phyloP scores from a whole-genome alignment of 2,113 vertebrate genomes.

The Nannobrachium achirus region DNA sequence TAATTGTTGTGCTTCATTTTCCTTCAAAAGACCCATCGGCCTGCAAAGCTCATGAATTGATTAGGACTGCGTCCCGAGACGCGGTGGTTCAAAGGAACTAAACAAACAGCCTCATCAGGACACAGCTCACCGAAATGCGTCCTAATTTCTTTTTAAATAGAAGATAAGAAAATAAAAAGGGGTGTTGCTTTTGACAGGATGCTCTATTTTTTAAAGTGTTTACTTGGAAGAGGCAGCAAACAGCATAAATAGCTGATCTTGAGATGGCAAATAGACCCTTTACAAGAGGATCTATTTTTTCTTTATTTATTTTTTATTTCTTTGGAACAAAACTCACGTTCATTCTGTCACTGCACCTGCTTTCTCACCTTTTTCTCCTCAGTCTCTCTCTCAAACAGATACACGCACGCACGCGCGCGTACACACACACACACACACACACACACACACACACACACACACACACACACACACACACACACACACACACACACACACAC shows the following conservation, averaged over 20 bases:
- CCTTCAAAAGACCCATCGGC: too few species aligned
- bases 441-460: slow-evolving; percentile 6
- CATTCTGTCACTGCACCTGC: neutral
- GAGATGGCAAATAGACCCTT: neutral
- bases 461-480: slow-evolving; percentile 5
- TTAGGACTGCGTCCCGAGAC: too few species aligned
- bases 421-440: neutral
- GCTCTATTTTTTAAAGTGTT: neutral
- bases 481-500: neutral
- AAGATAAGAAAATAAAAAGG: too few species aligned
- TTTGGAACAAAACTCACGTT: neutral
- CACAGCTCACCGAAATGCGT: too few species aligned
- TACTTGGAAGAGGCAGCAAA: neutral
- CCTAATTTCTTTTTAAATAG: too few species aligned
- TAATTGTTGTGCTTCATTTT: too few species aligned
- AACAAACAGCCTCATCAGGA: too few species aligned
- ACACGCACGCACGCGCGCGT: slow-evolving; percentile 2
- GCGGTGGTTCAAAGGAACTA: too few species aligned
- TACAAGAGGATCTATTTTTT: neutral
- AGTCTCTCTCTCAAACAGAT: neutral
- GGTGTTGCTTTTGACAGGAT: too few species aligned
- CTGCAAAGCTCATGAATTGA: too few species aligned
- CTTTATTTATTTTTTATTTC: too few species aligned
- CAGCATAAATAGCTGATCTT: neutral
- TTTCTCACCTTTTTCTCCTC: slow-evolving; percentile 8